Base-by-base conservation (phyloP, 2,113 vertebrate genomes). In the Perca flavescens region DNA sequence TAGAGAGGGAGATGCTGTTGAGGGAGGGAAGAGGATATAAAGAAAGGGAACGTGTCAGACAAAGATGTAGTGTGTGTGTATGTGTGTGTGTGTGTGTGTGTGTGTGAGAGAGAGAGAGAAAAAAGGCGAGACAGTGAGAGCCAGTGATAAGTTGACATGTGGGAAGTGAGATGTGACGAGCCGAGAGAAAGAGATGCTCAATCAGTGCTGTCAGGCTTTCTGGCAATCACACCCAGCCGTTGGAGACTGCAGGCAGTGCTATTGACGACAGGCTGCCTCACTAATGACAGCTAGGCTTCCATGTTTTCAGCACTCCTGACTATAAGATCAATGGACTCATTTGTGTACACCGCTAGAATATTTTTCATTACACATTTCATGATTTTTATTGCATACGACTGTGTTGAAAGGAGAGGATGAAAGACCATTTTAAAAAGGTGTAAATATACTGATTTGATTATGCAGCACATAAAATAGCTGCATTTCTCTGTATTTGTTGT, bases 151-250 rank as follows among this genome's bases (percentile, higher is more conserved):
- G 91, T 87, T 92, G 92, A 89, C 80, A 54, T 64, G 88, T 58
- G 85, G 88, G 83, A 88, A 88, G 85, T 91, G 92, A 90, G 88
- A 93, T 78, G 88, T 93, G 91, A 92, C 93, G 88, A 86, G 67
- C 78, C 6, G 63, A 79, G 86, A 91, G 90, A 91, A 91, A 88
- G 88, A 92, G 82, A 93, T 75, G 88, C 89, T 91, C 91, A 86
- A 80, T 94, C 91, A 92, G 81, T 72, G 80, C 83, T 92, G 89
- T 91, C 90, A 91, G 80, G 84, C 64, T 88, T 50, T 71, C 82
- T 76, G 6, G 54, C 75, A 89, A 85, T 92, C 89, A 90, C 69
- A 91, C 81, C 56, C 83, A 78, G 76, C 56, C 73, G 43, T 14
- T 17, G 77, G 77, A 82, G 85, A 77, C 85, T 79, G 70, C 84